Percentiles rank a stretch among this genome's conserved stretches.
These are phyloP conservation scores for Rhinichthys klamathensis DNA, from an alignment of 2,113 vertebrate genomes.

Conservation along the genomic window DNA sequence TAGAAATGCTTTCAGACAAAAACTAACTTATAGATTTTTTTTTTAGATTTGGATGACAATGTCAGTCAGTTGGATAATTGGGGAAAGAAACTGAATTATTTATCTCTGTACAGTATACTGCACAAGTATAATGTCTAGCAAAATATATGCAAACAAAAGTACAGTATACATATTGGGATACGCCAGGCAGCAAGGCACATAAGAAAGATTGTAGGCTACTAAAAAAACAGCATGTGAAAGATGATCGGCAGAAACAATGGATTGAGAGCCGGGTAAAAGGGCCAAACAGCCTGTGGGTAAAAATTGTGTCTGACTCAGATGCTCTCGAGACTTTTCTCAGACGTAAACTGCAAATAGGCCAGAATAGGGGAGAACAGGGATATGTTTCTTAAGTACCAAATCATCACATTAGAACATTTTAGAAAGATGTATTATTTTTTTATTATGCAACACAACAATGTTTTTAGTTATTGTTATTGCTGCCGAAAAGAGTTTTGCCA, in stretches of 20 bases:
- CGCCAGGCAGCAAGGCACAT: not conserved
- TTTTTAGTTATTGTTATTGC: too few species aligned
- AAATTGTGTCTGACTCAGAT: not conserved
- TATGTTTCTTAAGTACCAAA: not conserved
- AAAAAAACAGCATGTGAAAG: not conserved
- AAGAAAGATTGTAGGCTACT: not conserved
- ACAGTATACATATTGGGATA: not conserved
- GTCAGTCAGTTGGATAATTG: too few species aligned
- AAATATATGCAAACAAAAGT: not conserved
- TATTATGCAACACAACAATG: not conserved
- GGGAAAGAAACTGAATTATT: too few species aligned
- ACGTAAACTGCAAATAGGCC: not conserved
- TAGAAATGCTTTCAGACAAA: not conserved
- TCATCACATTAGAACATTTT: not conserved
- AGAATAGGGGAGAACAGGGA: not conserved
- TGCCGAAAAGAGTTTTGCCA: not conserved
- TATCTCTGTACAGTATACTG: too few species aligned
- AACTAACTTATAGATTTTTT: too few species aligned
- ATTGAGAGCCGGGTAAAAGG: not conserved
- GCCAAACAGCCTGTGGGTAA: slow-evolving; percentile 1
- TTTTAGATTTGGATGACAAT: too few species aligned
- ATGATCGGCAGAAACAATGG: not conserved
- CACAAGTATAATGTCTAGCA: not conserved
- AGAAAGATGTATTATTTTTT: not conserved
- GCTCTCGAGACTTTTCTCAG: not conserved